These are phyloP conservation scores for Vireo altiloquus DNA, from an alignment of 2,113 vertebrate species.

Conservation along the genomic window DNA sequence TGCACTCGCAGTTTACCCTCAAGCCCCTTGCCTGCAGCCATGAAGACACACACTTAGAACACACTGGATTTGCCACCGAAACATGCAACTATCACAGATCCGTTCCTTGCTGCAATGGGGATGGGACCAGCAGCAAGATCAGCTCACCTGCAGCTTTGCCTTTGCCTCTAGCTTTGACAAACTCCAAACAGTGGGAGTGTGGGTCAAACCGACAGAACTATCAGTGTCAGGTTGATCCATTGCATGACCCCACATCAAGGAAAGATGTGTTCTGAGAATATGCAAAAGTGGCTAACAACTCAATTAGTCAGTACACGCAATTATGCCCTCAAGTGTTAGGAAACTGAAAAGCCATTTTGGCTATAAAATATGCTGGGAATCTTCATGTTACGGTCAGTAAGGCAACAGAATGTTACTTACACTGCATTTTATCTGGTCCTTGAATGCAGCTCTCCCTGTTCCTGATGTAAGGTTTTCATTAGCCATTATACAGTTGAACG, in stretches of 20 bases:
- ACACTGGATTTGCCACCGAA: not conserved
- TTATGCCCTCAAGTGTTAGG: constrained; percentile 21
- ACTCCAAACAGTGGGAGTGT: not conserved
- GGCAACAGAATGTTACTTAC: not conserved
- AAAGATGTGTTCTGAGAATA: not conserved
- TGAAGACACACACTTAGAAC: not conserved
- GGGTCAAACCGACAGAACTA: not conserved
- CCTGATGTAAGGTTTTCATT: not conserved
- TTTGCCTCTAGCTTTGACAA: not conserved
- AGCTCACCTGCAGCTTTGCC: not conserved
- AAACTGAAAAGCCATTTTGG: constrained; percentile 31
- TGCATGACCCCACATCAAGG: not conserved
- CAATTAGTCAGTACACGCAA: constrained; percentile 7
- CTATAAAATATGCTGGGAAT: not conserved
- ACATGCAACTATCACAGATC: not conserved
- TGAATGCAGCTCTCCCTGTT: not conserved
- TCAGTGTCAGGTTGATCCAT: not conserved
- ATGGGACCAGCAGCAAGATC: not conserved
- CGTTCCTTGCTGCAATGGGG: not conserved
- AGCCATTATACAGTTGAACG: not conserved
- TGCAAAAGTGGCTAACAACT: not conserved
- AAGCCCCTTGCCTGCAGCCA: not conserved
- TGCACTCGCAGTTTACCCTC: not conserved
- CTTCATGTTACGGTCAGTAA: not conserved
- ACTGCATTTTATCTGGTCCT: not conserved